These are phyloP conservation scores for Agapetus fuscipes DNA, from an alignment of 2,888 invertebrate genomes.

Conservation along the genomic window DNA sequence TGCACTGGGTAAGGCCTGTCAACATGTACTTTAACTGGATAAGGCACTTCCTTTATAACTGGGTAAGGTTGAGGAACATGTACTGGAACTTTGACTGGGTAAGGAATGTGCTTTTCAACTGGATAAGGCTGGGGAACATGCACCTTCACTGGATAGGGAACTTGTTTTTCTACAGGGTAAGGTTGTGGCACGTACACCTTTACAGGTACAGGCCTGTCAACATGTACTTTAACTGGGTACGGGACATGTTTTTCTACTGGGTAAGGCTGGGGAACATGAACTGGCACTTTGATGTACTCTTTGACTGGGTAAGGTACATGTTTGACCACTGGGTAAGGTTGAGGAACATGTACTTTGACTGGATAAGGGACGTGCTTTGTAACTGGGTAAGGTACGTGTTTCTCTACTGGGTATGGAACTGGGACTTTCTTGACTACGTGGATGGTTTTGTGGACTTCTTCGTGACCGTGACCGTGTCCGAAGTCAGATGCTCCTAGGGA, in stretches of 20 bases:
- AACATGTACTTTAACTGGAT: constrained; percentile 56
- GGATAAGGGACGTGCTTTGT: constrained; percentile 53
- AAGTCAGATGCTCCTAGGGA: constrained; percentile 24
- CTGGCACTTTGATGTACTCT: constrained; percentile 48
- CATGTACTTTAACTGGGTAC: constrained; percentile 43
- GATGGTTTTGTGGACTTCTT: constrained; percentile 54
- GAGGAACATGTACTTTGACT: constrained; percentile 55
- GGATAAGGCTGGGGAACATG: constrained; percentile 60
- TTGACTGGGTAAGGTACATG: constrained; percentile 59
- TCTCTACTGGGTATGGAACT: constrained; percentile 64
- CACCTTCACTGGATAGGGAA: constrained; percentile 57
- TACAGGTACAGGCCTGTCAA: constrained; percentile 43
- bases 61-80: constrained; percentile 52
- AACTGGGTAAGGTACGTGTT: constrained; percentile 57
- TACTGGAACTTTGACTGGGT: constrained; percentile 52
- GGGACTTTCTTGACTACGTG: constrained; percentile 67
- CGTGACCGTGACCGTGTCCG: constrained; percentile 33
- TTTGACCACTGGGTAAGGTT: constrained; percentile 59
- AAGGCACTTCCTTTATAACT: constrained; percentile 44
- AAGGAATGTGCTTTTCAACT: constrained; percentile 56
- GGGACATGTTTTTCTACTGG: constrained; percentile 55
- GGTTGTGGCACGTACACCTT: constrained; percentile 49
- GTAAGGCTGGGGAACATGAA: constrained; percentile 59
- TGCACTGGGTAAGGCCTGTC: constrained; percentile 56
- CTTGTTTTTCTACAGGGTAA: constrained; percentile 51